Base-by-base conservation (phyloP, 2,797 vertebrate genomes). In the Typhlichthys subterraneus region DNA sequence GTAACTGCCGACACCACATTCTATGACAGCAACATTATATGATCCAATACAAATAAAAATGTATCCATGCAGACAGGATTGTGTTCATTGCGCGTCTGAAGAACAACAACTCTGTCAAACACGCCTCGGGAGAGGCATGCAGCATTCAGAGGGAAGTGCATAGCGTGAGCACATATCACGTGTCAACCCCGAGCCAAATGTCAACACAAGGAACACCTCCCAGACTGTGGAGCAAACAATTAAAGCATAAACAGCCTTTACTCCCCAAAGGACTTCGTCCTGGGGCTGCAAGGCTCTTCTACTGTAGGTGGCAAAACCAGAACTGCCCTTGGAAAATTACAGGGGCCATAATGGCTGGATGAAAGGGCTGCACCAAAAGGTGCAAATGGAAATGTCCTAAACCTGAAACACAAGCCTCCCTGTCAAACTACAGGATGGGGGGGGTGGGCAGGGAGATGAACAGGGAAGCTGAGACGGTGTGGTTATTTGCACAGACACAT, bases 311-410 rank as follows among this genome's bases (percentile, higher is more conserved):
- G 38, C 38, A 42, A 42, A 42, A 82, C 75, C 80, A 73, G 67
- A 69, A 31, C n/a, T 13, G 57, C 70, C 23, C 52, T 76, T 70
- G 78, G 72, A 69, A 80, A 61, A 85, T 80, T 74, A 80, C 74
- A 80, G 70, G 70, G 59, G 33, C 65, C 17, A 47, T 56, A 76
- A 82, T 13, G 49, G 57, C 75, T 10, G 53, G 69, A 85, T 88
- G 74, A 88, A 85, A 86, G 78, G 65, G 62, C 65, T 69, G 79
- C 61, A 67, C 83, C 81, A 69, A 82, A 87, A 90, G 83, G 87
- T 89, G 85, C 70, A 79, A 86, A 86, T 79, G 78, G 80, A 87
- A 84, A 87, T 12, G 23, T 76, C 73, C 72, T 77, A 63, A 77
- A 69, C 52, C 74, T 64, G 73, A 81, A 76, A 83, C 61, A 60